A percentile compares a stretch with the other conserved stretches of the same genome.
phyloP scores from a whole-genome alignment of 2,888 invertebrate species.

The Drosophila rellima region DNA sequence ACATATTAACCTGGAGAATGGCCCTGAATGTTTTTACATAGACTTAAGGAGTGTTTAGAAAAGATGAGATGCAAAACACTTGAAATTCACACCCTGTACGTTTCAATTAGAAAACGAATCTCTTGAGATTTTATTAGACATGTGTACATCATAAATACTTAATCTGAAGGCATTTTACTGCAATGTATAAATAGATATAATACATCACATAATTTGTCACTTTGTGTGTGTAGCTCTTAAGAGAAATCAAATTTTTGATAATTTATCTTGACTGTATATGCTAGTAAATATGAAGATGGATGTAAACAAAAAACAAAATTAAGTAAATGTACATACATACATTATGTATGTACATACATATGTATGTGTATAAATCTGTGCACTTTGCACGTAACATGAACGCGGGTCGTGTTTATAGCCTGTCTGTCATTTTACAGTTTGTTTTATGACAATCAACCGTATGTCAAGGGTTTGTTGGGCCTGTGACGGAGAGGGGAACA shows the following conservation, averaged over 20 bases:
- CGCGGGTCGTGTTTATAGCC: conserved; percentile 46
- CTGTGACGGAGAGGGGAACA: background rate
- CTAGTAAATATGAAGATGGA: conserved; percentile 21
- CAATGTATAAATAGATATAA: background rate
- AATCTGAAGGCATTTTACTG: conserved; percentile 10
- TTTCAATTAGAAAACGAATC: background rate
- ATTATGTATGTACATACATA: conserved; percentile 6
- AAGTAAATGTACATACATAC: conserved; percentile 23
- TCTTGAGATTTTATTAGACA: background rate
- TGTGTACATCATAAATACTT: background rate
- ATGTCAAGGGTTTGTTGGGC: conserved; percentile 33
- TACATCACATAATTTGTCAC: conserved; percentile 10
- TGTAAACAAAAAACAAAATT: conserved; percentile 31
- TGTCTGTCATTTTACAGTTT: conserved; percentile 56
- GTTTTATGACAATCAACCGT: conserved; percentile 51
- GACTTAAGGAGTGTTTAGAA: too few species aligned
- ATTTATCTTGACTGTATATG: conserved; percentile 40
- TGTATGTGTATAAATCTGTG: conserved; percentile 38
- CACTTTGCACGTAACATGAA: conserved; percentile 59
- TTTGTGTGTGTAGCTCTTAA: conserved; percentile 6
- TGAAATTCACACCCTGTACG: too few species aligned
- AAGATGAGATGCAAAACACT: too few species aligned
- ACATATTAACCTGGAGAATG: too few species aligned
- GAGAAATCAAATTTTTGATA: conserved; percentile 18
- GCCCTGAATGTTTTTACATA: too few species aligned